Evolutionary conservation across 1,140 invertebrate genomes (phyloP).

Genomic region (Gonatopus flavifemur): DNA sequence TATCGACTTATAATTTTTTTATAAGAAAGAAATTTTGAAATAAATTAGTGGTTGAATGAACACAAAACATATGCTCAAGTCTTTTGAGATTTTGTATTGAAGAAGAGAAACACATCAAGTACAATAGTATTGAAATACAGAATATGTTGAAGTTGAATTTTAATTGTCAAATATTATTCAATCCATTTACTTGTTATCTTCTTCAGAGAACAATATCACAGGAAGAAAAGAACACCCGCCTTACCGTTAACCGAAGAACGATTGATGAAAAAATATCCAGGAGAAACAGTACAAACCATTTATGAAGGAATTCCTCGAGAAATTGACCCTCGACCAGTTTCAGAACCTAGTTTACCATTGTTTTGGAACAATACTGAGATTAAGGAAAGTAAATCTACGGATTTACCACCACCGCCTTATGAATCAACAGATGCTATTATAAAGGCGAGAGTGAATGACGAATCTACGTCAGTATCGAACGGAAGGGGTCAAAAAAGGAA

Average conservation of each 20-base stretch:
- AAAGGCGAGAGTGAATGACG: constrained; percentile 1
- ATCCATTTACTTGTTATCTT: no score
- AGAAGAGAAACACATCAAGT: no score
- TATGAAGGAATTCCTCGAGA: constrained; percentile 33
- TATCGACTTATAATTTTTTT: no score
- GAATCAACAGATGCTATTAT: constrained; percentile 28
- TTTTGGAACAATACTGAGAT: constrained; percentile 5
- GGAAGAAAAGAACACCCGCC: constrained; percentile 37
- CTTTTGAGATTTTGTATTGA: no score
- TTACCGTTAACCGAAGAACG: constrained; percentile 38
- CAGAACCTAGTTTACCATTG: constrained; percentile 32
- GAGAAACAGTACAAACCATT: constrained; percentile 33
- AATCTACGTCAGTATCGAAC: background rate
- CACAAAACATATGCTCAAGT: no score
- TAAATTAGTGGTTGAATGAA: no score
- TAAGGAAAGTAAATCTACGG: constrained; percentile 2
- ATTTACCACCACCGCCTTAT: constrained; percentile 27
- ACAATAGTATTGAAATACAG: no score
- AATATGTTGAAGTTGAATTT: no score
- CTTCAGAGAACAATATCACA: constrained; percentile 41
- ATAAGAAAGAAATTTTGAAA: no score
- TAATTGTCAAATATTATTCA: no score
- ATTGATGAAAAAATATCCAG: constrained; percentile 31
- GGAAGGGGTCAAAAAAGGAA: constrained; percentile 26
- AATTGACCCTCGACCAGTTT: constrained; percentile 34